Conservation (phyloP, 1,140 invertebrate genomes). For the Tribolium madens region DNA sequence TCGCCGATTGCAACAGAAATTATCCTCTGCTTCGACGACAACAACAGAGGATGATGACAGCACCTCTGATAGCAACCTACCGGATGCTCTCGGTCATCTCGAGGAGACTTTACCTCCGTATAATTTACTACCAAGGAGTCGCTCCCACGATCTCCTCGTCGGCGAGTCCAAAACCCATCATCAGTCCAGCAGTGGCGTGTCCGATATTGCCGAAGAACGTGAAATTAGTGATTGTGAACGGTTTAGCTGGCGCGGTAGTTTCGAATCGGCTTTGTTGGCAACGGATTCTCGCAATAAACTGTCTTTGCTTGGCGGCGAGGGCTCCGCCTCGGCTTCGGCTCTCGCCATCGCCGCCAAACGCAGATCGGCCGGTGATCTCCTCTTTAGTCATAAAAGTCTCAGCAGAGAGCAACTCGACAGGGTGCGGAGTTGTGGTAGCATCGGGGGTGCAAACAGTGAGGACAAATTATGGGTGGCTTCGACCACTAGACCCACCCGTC, state of each 20-base stretch:
- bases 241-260: conserved; percentile 90
- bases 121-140: conserved; percentile 73
- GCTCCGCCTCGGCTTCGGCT: conserved; percentile 73
- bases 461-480: conserved; percentile 69
- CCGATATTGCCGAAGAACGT: conserved; percentile 74
- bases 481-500: conserved; percentile 68
- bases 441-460: conserved; percentile 75
- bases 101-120: conserved; percentile 60
- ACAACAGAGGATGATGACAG: conserved; percentile 85
- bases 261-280: conserved; percentile 87
- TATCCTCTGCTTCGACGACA: conserved; percentile 75
- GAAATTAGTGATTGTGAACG: conserved; percentile 89
- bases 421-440: conserved; percentile 85
- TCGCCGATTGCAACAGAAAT: conserved; percentile 70
- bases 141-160: conserved; percentile 82
- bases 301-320: conserved; percentile 77
- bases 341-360: conserved; percentile 78
- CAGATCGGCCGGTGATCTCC: conserved; percentile 81
- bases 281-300: conserved; percentile 84
- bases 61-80: conserved; percentile 71
- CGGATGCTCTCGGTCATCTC: conserved; percentile 56
- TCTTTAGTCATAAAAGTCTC: conserved; percentile 79
- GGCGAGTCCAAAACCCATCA: conserved; percentile 68
- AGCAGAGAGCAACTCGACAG: conserved; percentile 80
- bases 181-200: conserved; percentile 66